Percentiles rank a stretch among this genome's conserved stretches.
Evolutionary conservation across 2,797 vertebrate genomes (phyloP).

Genomic region (Erithacus rubecula): DNA sequence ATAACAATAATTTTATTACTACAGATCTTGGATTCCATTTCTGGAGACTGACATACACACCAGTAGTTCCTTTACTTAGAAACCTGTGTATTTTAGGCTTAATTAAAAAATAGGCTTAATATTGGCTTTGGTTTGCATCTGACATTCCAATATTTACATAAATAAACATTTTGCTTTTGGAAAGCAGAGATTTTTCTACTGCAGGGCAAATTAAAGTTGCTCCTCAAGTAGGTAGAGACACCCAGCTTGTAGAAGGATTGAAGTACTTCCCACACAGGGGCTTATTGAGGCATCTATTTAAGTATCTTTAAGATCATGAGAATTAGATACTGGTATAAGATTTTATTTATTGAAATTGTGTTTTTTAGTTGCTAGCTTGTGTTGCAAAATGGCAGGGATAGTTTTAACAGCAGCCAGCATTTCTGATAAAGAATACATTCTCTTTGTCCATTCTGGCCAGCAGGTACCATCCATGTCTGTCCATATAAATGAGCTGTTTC

Average conservation of each 20-base stretch:
- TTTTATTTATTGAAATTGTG: background rate
- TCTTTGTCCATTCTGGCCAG: background rate
- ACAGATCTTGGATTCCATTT: background rate
- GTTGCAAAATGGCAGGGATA: background rate
- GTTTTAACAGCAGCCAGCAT: background rate
- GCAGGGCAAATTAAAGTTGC: background rate
- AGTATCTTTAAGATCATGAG: background rate
- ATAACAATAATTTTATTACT: constrained; percentile 39
- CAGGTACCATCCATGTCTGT: background rate
- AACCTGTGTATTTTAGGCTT: background rate
- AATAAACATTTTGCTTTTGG: background rate
- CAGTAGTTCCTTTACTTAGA: background rate
- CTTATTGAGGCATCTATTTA: background rate
- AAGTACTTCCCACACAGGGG: background rate
- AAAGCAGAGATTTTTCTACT: background rate
- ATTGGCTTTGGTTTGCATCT: background rate
- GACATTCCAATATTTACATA: background rate
- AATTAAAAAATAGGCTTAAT: background rate
- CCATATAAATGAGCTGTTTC: background rate
- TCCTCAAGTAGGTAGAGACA: background rate
- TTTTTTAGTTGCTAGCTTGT: background rate
- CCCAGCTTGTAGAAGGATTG: background rate
- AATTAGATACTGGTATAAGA: background rate
- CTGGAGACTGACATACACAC: background rate
- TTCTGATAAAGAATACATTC: background rate